Percentiles rank a stretch among this genome's conserved stretches.
Evolutionary conservation across 2,888 invertebrate species (phyloP).

Genomic region (Dysmachus trigonus): DNA sequence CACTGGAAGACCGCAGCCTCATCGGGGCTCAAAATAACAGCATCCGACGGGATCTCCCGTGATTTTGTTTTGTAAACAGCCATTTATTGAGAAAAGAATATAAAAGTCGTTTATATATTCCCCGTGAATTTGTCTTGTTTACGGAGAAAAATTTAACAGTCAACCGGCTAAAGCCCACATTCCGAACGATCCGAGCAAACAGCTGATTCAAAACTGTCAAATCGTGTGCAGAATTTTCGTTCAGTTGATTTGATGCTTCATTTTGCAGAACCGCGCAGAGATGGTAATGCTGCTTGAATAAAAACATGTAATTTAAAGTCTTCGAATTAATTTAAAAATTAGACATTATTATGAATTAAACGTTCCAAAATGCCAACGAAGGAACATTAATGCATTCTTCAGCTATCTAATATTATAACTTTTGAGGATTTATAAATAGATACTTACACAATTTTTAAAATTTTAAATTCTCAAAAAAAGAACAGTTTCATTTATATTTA

Average conservation of each 20-base stretch:
- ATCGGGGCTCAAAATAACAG: constrained; percentile 67
- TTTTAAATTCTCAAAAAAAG: too few species aligned
- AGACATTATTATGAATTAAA: not conserved
- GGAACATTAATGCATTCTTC: not conserved
- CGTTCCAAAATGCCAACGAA: not conserved
- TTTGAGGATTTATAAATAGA: not conserved
- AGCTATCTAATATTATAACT: not conserved
- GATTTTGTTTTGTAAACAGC: constrained; percentile 66
- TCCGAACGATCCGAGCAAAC: too few species aligned
- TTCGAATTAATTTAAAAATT: too few species aligned
- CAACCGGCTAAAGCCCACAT: not conserved
- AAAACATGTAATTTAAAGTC: not conserved
- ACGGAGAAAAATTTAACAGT: not conserved
- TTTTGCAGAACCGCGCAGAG: not conserved
- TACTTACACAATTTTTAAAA: not conserved
- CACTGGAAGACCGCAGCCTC: constrained; percentile 71
- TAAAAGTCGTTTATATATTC: not conserved
- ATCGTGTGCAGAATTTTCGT: not conserved
- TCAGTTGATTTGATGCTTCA: too few species aligned
- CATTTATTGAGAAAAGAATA: constrained; percentile 64
- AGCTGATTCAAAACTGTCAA: not conserved
- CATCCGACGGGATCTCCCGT: constrained; percentile 69
- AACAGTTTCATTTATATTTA: too few species aligned
- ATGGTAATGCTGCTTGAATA: not conserved
- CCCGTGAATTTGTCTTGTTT: not conserved